Evolutionary conservation across 1,140 invertebrate species (phyloP).

Genomic region (Luehdorfia chinensis): DNA sequence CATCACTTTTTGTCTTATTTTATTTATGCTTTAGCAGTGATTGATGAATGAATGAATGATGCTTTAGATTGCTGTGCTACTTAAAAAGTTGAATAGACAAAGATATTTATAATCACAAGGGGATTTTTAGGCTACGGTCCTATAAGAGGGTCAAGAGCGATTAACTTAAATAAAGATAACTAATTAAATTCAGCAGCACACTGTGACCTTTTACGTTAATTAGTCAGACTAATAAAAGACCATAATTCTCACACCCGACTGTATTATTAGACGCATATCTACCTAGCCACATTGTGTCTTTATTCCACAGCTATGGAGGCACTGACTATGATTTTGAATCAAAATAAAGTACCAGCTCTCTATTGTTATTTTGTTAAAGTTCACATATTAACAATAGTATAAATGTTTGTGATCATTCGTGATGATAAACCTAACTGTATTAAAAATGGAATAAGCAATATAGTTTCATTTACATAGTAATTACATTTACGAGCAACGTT

Average conservation of each 20-base stretch:
- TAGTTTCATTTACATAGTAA: conserved; percentile 14
- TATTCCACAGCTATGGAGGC: background rate
- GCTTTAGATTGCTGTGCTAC: too few species aligned
- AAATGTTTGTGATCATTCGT: background rate
- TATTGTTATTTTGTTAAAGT: conserved; percentile 13
- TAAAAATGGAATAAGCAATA: conserved; percentile 12
- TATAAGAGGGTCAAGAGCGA: conserved; percentile 13
- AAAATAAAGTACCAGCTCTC: conserved; percentile 4
- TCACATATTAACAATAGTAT: conserved; percentile 8
- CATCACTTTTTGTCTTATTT: too few species aligned
- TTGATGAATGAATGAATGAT: too few species aligned
- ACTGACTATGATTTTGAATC: background rate
- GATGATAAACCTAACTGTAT: background rate
- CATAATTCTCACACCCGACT: conserved; percentile 4
- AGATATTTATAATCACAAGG: background rate
- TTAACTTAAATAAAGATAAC: conserved; percentile 6
- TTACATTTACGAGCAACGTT: conserved; percentile 1
- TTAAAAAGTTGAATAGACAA: too few species aligned
- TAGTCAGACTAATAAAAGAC: background rate
- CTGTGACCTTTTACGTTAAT: conserved; percentile 8
- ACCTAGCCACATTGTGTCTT: too few species aligned
- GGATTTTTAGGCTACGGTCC: background rate
- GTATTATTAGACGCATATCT: conserved; percentile 2
- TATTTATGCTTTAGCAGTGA: too few species aligned
- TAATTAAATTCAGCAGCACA: conserved; percentile 6